These are phyloP conservation scores for Agrochola macilenta DNA, from an alignment of 2,888 invertebrate genomes.

Conservation along the genomic window DNA sequence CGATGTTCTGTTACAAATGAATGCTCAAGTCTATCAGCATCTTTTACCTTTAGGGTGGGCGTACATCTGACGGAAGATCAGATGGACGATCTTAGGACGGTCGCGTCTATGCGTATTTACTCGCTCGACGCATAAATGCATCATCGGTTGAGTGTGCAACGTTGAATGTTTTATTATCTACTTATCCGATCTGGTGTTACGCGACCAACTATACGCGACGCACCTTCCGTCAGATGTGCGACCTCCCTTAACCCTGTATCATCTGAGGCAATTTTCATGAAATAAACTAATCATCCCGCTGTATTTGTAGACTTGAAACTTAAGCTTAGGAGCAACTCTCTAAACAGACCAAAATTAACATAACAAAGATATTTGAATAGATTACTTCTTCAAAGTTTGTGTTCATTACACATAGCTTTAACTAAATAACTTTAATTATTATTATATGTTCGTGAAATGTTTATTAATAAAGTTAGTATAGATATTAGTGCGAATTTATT, in stretches of 20 bases:
- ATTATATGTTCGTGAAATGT: not conserved
- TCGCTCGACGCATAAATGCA: no score
- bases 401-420: constrained; percentile 9
- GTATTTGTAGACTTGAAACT: constrained; percentile 12
- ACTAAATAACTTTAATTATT: constrained; percentile 9
- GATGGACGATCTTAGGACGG: no score
- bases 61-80: no score
- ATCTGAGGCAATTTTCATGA: not conserved
- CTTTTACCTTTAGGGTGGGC: not conserved
- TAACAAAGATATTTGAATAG: constrained; percentile 26
- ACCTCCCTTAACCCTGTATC: not conserved
- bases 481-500: not conserved
- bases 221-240: no score
- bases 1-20: no score
- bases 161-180: no score
- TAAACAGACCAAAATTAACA: constrained; percentile 15
- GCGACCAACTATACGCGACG: no score
- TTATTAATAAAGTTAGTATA: not conserved
- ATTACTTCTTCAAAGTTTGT: constrained; percentile 10
- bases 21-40: no score
- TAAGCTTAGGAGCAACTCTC: not conserved
- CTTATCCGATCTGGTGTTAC: no score
- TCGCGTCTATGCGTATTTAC: no score
- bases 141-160: no score
- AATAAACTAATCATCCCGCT: not conserved